A percentile compares a stretch with the other conserved stretches of the same genome.
phyloP scores from a whole-genome alignment of 1,140 invertebrate genomes.

The Hirudo medicinalis region DNA sequence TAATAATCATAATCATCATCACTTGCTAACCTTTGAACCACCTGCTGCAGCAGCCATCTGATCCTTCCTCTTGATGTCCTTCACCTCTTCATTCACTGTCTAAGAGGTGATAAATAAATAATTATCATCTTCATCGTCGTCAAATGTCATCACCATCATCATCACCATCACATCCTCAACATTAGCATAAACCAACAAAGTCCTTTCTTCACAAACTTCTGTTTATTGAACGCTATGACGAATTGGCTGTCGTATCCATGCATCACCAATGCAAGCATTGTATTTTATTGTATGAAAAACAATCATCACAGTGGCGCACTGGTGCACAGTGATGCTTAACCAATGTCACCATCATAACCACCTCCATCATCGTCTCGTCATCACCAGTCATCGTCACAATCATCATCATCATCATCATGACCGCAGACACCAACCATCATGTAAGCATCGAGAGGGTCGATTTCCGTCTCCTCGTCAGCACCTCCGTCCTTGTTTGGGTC shows the following conservation, averaged over 20 bases:
- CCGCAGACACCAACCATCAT: conserved; percentile 58
- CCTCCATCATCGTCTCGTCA: conserved; percentile 12
- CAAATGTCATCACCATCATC: background rate
- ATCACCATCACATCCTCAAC: too few relatives aligned
- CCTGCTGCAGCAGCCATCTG: conserved; percentile 35
- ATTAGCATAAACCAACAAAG: too few relatives aligned
- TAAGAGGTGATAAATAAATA: conserved; percentile 28
- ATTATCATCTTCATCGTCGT: background rate
- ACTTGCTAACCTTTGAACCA: conserved; percentile 26
- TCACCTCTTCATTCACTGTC: conserved; percentile 70
- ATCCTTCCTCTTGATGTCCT: conserved; percentile 72
- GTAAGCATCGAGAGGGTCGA: conserved; percentile 89
- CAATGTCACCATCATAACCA: background rate
- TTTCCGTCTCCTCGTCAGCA: conserved; percentile 51
- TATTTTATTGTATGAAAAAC: too few relatives aligned
- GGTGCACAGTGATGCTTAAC: too few relatives aligned
- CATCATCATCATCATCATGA: background rate
- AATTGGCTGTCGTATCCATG: too few relatives aligned
- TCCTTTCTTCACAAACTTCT: too few relatives aligned
- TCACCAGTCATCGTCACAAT: background rate
- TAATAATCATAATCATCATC: conserved; percentile 27
- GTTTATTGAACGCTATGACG: too few relatives aligned
- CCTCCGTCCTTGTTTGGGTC: conserved; percentile 24
- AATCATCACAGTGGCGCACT: too few relatives aligned
- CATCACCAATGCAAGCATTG: too few relatives aligned